Percentiles rank a stretch among this genome's conserved stretches.
Conservation (phyloP, 2,113 vertebrate species). For the Tinamus guttatus region DNA sequence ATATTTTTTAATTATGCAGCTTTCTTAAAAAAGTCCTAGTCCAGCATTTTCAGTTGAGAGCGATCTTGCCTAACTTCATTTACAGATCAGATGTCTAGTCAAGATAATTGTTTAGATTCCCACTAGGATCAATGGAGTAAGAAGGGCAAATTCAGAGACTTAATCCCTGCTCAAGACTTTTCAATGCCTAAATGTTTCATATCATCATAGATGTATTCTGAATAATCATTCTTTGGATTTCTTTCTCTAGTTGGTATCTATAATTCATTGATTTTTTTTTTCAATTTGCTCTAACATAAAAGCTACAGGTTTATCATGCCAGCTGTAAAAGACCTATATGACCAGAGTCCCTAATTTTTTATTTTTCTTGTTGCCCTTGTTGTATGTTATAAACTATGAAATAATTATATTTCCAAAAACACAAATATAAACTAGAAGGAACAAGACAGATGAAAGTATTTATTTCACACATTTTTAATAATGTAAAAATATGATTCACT, state of each 20-base stretch:
- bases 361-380: background rate
- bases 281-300: background rate
- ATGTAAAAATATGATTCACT: conserved; percentile 23
- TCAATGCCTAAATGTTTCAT: too few relatives aligned
- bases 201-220: too few relatives aligned
- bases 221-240: too few relatives aligned
- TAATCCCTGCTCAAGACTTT: too few relatives aligned
- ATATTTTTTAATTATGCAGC: background rate
- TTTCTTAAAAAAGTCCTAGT: background rate
- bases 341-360: background rate
- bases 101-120: background rate
- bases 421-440: background rate
- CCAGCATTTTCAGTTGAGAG: background rate
- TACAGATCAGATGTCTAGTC: background rate
- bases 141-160: too few relatives aligned
- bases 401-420: background rate
- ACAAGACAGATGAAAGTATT: background rate
- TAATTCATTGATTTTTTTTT: background rate
- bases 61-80: background rate
- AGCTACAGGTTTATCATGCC: background rate
- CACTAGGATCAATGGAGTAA: background rate
- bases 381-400: background rate
- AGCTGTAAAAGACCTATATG: background rate
- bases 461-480: background rate
- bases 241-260: background rate